These are phyloP conservation scores for Sorex fumeus DNA, from an alignment of 2,113 vertebrate genomes.

Conservation along the genomic window DNA sequence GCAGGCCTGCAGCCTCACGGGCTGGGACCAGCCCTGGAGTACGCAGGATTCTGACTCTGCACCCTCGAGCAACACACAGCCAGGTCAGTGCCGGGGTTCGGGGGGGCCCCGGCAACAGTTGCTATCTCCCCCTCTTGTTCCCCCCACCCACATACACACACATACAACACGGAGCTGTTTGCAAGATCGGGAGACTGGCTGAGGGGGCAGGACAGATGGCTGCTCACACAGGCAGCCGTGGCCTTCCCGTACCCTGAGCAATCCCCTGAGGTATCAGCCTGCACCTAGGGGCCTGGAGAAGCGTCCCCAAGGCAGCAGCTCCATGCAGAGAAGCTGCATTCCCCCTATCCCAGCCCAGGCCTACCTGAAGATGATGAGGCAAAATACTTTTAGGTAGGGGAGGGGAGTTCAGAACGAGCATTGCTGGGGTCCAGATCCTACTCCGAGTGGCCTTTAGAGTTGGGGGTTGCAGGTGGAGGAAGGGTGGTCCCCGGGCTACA, in stretches of 20 bases:
- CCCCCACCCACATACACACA: neutral
- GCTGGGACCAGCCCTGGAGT: slow-evolving; percentile 99
- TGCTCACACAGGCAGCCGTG: slow-evolving; percentile 8
- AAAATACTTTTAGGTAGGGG: slow-evolving; percentile 84
- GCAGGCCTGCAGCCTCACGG: slow-evolving; percentile 96
- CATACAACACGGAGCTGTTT: slow-evolving; percentile 22
- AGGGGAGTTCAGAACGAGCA: slow-evolving; percentile 67
- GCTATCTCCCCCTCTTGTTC: slow-evolving; percentile 74
- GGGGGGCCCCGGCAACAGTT: slow-evolving; percentile 87
- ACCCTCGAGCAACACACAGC: slow-evolving; percentile 92
- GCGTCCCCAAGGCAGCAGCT: slow-evolving; percentile 73
- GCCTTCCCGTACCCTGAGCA: slow-evolving; percentile 36
- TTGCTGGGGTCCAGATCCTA: slow-evolving; percentile 24
- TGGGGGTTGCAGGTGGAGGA: neutral
- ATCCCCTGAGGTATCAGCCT: slow-evolving; percentile 77
- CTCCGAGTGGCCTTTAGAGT: slow-evolving; percentile 5
- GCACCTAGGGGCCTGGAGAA: slow-evolving; percentile 76
- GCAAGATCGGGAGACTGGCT: slow-evolving; percentile 73
- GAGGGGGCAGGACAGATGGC: slow-evolving; percentile 69
- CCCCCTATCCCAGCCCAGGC: slow-evolving; percentile 58
- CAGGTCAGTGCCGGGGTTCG: slow-evolving; percentile 91
- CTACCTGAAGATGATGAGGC: slow-evolving; percentile 85
- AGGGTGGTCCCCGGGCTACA: neutral
- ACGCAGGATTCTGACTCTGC: slow-evolving; percentile 94
- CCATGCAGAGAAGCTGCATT: slow-evolving; percentile 62